Evolutionary conservation across 2,797 vertebrate genomes (phyloP).

Genomic region (Cetoscarus ocellatus): DNA sequence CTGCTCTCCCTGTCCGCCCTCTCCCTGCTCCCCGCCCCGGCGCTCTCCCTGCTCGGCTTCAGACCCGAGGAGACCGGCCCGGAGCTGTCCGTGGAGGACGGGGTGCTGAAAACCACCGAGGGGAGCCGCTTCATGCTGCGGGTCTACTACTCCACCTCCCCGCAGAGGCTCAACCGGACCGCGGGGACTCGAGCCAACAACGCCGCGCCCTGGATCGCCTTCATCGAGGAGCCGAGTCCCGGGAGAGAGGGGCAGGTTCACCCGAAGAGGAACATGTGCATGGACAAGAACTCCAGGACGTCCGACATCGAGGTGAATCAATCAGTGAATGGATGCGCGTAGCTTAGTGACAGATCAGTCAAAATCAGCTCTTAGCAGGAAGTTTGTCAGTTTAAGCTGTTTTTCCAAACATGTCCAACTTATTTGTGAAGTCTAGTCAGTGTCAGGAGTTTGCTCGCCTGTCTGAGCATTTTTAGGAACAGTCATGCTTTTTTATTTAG

Average conservation of each 20-base stretch:
- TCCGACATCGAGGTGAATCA: constrained; percentile 89
- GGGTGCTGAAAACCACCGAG: constrained; percentile 92
- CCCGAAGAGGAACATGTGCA: constrained; percentile 86
- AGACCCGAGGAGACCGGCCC: constrained; percentile 92
- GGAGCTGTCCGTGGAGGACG: constrained; percentile 90
- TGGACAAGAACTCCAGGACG: constrained; percentile 89
- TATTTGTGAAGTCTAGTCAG: too few relatives aligned
- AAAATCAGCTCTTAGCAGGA: too few relatives aligned
- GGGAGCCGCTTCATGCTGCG: constrained; percentile 94
- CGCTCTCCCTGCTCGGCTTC: constrained; percentile 88
- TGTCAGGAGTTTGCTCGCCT: too few relatives aligned
- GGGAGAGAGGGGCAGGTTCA: constrained; percentile 81
- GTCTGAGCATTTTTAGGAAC: too few relatives aligned
- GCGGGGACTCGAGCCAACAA: constrained; percentile 71
- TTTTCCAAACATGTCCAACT: too few relatives aligned
- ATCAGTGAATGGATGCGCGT: too few relatives aligned
- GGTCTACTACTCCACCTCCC: constrained; percentile 86
- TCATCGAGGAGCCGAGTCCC: constrained; percentile 90
- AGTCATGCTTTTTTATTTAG: too few relatives aligned
- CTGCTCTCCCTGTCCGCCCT: constrained; percentile 75
- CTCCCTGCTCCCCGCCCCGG: constrained; percentile 77
- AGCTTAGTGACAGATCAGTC: too few relatives aligned
- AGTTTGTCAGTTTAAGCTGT: too few relatives aligned
- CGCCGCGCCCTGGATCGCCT: constrained; percentile 89
- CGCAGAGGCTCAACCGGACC: constrained; percentile 82